phyloP scores from a whole-genome alignment of 2,888 invertebrate genomes.

The Aphidius colemani region DNA sequence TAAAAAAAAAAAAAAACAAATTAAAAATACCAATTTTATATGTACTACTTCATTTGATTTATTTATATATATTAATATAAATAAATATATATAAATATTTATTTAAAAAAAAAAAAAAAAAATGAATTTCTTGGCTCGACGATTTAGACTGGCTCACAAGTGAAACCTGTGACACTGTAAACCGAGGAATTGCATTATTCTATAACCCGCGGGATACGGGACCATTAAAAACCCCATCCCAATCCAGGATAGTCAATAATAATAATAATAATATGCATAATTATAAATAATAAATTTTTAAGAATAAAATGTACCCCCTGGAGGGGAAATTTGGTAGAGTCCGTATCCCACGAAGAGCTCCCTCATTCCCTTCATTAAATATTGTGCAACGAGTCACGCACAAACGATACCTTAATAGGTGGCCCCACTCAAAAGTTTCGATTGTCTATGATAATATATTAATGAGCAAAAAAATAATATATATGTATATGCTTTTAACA shows the following conservation, averaged over 20 bases:
- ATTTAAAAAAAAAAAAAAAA: slow-evolving; percentile 1
- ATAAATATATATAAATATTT: slow-evolving; percentile 11
- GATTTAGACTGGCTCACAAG: slow-evolving; percentile 56
- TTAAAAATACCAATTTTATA: no score
- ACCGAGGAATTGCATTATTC: slow-evolving; percentile 26
- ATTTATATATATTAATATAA: slow-evolving; percentile 21
- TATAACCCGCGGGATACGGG: slow-evolving; percentile 22
- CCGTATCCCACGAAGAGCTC: slow-evolving; percentile 9
- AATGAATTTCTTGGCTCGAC: slow-evolving; percentile 43
- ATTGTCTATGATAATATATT: background rate
- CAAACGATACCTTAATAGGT: background rate
- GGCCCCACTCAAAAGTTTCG: slow-evolving; percentile 9
- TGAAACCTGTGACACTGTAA: background rate
- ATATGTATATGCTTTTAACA: background rate
- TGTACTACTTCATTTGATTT: slow-evolving; percentile 20
- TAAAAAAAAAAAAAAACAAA: no score
- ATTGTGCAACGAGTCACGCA: slow-evolving; percentile 9
- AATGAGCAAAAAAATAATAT: background rate
- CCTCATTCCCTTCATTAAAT: background rate
- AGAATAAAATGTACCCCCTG: slow-evolving; percentile 3
- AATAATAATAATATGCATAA: background rate
- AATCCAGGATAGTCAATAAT: background rate
- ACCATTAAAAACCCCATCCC: background rate
- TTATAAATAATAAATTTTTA: slow-evolving; percentile 8
- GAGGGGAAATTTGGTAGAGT: slow-evolving; percentile 4